Conservation (phyloP, 2,797 vertebrate genomes). For the Microcaecilia unicolor region DNA sequence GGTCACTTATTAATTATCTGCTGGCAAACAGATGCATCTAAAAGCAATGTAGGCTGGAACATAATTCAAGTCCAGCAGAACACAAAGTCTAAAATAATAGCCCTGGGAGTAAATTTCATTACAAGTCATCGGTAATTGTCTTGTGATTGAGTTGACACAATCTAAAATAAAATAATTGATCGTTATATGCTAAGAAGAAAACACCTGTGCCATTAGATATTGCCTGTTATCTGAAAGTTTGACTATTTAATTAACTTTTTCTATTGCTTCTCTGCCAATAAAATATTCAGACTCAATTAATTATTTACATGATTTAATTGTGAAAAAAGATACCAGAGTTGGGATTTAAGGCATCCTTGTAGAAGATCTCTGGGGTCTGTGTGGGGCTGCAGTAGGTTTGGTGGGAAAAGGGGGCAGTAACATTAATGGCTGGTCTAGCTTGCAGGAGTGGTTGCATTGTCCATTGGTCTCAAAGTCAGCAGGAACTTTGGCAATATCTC, state of each 20-base stretch:
- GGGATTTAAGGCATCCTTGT: no score
- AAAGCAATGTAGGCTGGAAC: background rate
- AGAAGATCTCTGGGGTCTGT: no score
- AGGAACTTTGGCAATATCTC: no score
- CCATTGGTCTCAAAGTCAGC: no score
- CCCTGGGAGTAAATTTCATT: fast-evolving
- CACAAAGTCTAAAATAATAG: background rate
- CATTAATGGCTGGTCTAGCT: no score
- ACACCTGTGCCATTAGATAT: background rate
- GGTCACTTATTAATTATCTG: no score
- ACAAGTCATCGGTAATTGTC: background rate
- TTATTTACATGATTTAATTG: background rate
- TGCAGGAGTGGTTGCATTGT: no score
- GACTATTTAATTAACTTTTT: background rate
- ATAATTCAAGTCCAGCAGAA: background rate
- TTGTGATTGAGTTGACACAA: background rate
- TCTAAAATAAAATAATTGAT: background rate
- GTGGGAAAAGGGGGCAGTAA: no score
- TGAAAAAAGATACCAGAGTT: no score
- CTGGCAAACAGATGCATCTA: background rate
- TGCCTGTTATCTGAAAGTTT: background rate
- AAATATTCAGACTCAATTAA: background rate
- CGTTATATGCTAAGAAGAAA: background rate
- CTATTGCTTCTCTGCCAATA: background rate
- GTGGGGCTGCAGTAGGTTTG: no score